Evolutionary conservation across 2,797 vertebrate species (phyloP).

Genomic region (Pseudochromis fuscus): DNA sequence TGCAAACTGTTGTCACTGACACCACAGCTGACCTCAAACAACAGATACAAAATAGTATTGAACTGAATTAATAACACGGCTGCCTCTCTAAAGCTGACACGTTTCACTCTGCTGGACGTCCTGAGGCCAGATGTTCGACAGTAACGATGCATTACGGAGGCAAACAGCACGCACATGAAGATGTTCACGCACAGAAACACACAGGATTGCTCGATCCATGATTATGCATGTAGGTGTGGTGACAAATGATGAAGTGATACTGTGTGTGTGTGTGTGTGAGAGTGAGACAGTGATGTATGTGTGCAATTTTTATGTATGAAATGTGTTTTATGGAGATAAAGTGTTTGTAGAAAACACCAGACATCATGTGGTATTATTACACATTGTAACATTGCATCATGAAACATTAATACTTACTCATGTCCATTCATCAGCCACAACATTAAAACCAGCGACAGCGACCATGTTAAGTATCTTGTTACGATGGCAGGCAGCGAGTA

Average conservation of each 20-base stretch:
- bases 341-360: not conserved
- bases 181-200: not conserved
- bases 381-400: not conserved
- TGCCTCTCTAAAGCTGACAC: conserved; percentile 17
- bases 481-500: too few species aligned
- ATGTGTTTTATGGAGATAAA: not conserved
- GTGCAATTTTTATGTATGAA: not conserved
- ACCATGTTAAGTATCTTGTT: too few species aligned
- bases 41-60: too few species aligned
- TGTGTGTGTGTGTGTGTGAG: not conserved
- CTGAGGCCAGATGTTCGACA: conserved; percentile 29
- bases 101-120: not conserved
- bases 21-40: too few species aligned
- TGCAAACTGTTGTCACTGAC: too few species aligned
- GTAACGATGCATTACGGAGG: conserved; percentile 20
- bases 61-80: too few species aligned
- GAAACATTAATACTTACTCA: not conserved
- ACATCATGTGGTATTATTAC: not conserved
- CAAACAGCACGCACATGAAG: conserved; percentile 3
- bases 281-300: conserved; percentile 11
- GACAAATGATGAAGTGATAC: conserved; percentile 6
- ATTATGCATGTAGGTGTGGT: not conserved
- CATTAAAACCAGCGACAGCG: too few species aligned
- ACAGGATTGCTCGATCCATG: not conserved
- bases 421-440: too few species aligned